Conservation (phyloP, 2,888 invertebrate genomes). For the Exephanes ischioxanthus region DNA sequence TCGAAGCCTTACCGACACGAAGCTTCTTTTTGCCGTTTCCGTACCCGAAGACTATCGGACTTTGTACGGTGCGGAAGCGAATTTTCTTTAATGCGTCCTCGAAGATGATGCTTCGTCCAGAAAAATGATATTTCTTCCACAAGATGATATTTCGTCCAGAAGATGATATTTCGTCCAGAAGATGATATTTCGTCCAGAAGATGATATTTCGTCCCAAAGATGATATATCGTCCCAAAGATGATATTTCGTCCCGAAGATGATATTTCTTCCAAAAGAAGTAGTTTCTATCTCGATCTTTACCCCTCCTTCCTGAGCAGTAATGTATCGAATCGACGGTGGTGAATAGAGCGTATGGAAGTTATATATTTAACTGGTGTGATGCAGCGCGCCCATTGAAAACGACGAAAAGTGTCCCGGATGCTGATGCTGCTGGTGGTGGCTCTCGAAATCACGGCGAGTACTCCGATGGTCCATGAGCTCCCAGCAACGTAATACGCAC, state of each 20-base stretch:
- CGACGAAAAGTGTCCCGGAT: slow-evolving; percentile 42
- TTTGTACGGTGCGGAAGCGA: not conserved
- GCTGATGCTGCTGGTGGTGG: slow-evolving; percentile 18
- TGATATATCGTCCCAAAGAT: not conserved
- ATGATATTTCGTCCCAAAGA: not conserved
- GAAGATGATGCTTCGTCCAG: too few relatives aligned
- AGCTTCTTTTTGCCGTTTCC: not conserved
- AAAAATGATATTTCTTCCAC: too few relatives aligned
- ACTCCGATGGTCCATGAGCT: not conserved
- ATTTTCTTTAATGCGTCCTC: too few relatives aligned
- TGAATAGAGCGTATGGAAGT: not conserved
- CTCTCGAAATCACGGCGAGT: slow-evolving; percentile 28
- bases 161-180: too few relatives aligned
- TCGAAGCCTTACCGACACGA: not conserved
- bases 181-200: not conserved
- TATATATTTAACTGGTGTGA: not conserved
- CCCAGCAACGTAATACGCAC: not conserved
- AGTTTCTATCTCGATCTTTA: not conserved
- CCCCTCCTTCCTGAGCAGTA: not conserved
- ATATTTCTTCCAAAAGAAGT: not conserved
- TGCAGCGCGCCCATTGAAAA: slow-evolving; percentile 28
- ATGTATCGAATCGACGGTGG: slow-evolving; percentile 14
- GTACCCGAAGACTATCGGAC: not conserved
- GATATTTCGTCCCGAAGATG: too few relatives aligned
- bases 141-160: too few relatives aligned